A percentile compares a stretch with the other conserved stretches of the same genome.
phyloP scores from a whole-genome alignment of 2,797 vertebrate genomes.

The Macrochelys suwanniensis region DNA sequence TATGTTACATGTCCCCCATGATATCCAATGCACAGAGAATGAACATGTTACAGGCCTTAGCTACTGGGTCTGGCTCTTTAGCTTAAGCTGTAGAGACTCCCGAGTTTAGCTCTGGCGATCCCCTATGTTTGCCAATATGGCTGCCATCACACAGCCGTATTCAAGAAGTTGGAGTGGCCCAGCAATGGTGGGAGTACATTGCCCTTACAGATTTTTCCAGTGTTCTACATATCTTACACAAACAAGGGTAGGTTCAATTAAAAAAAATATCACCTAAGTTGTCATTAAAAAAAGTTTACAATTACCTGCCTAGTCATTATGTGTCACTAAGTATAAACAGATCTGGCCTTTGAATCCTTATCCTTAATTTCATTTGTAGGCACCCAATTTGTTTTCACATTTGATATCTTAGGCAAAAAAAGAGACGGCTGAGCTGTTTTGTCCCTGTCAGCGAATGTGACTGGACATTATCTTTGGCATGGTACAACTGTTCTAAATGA shows the following conservation, averaged over 20 bases:
- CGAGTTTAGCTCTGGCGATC: neutral
- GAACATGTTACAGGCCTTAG: fast-evolving
- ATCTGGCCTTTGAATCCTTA: constrained; percentile 74
- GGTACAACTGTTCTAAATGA: constrained; percentile 59
- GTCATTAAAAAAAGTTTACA: constrained; percentile 56
- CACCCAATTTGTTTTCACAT: constrained; percentile 79
- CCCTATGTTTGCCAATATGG: neutral
- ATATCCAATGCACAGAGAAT: neutral
- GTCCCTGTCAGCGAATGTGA: constrained; percentile 78
- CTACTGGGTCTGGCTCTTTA: neutral
- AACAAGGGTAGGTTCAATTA: neutral
- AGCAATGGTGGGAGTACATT: neutral
- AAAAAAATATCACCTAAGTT: neutral
- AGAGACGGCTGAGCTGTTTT: constrained; percentile 70
- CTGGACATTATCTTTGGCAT: constrained; percentile 70
- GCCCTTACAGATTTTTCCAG: fast-evolving
- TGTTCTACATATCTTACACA: neutral
- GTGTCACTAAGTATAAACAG: constrained; percentile 74
- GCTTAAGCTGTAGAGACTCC: neutral
- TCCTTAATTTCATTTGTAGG: constrained; percentile 82
- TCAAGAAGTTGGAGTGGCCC: neutral
- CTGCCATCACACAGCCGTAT: neutral
- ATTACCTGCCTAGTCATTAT: constrained; percentile 65
- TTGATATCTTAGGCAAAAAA: neutral
- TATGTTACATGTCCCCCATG: neutral